Percentiles rank a stretch among this genome's conserved stretches.
Evolutionary conservation across 2,888 invertebrate genomes (phyloP).

Genomic region (Notodonta ziczac): DNA sequence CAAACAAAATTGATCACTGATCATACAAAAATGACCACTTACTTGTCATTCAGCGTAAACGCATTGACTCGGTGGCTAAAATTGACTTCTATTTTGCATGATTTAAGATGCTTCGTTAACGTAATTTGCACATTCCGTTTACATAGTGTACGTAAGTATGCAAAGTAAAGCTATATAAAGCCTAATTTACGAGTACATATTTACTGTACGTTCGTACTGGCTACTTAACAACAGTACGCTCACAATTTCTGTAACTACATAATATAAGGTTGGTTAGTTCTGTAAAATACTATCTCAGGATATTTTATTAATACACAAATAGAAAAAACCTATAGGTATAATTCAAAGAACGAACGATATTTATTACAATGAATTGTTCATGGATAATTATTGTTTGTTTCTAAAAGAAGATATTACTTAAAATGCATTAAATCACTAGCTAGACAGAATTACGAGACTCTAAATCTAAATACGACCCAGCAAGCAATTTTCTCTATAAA

Average conservation of each 20-base stretch:
- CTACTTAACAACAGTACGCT: background rate
- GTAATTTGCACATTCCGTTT: slow-evolving; percentile 4
- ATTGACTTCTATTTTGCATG: slow-evolving; percentile 1
- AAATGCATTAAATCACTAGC: slow-evolving; percentile 26
- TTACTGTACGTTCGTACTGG: background rate
- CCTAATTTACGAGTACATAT: background rate
- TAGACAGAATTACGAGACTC: slow-evolving; percentile 64
- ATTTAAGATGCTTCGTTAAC: slow-evolving; percentile 4
- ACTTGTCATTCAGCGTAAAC: background rate
- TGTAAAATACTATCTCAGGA: background rate
- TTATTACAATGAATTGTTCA: background rate
- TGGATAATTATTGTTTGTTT: background rate
- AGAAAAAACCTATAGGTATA: too few species aligned
- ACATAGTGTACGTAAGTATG: background rate
- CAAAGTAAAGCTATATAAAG: background rate
- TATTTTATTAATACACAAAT: background rate
- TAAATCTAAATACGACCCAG: slow-evolving; percentile 65
- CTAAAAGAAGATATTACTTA: background rate
- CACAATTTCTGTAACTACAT: background rate
- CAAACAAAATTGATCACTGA: slow-evolving; percentile 46
- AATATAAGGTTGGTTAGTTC: background rate
- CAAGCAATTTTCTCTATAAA: slow-evolving; percentile 70
- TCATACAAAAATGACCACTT: slow-evolving; percentile 26
- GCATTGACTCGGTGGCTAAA: background rate
- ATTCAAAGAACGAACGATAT: too few species aligned